Evolutionary conservation across 2,797 vertebrate species (phyloP), one percentile per base, ranked within the genome.

Genomic region (Centroberyx gerrardi): DNA sequence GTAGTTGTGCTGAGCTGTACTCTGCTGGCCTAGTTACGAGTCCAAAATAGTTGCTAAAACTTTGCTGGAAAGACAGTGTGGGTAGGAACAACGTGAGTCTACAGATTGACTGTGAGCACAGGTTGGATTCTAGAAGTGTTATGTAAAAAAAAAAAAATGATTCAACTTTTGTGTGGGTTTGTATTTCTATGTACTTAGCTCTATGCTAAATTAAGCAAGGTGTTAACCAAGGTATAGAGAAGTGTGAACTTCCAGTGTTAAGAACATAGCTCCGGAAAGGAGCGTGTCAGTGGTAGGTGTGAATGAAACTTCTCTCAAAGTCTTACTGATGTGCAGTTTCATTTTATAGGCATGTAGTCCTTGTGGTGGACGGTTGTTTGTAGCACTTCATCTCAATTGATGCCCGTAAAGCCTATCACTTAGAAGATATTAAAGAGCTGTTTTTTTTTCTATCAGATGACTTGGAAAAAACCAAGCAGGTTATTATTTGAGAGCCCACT

Each of bases 81-180:
- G 61, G 42, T 44, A 46, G 49, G 33, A 78, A 55, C 55, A 33
- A 27, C 18, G 27, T 62, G 48, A 68, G 40, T 22, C 55, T 58
- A 62, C 69, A 69, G n/a, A 63, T 29, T 54, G 42, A 68, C 70
- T 72, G 64, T 42, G 15, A 44, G 38, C 31, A 49, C 27, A 46
- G 69, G 75, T 76, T 86, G n/a, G 14, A 74, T 64, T 9, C 33
- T 49, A 38, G 58, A 81, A 62, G 49, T 59, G 68, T 83, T 88
- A 74, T 71, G 71, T 87, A 76, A 10, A 88, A 82, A 22, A 22
- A 22, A 22, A 22, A 65, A 42, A 83, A 75, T 84, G 79, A 87
- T 75, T 86, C 83, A 88, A 27, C 74, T 70, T 22, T 86, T 60
- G 44, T 85, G 82, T 88, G 82, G 76, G 63, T 76, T 81, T 76